These are phyloP conservation scores for Enteromius anoplus DNA, from an alignment of 2,797 vertebrate species.

Conservation along the genomic window DNA sequence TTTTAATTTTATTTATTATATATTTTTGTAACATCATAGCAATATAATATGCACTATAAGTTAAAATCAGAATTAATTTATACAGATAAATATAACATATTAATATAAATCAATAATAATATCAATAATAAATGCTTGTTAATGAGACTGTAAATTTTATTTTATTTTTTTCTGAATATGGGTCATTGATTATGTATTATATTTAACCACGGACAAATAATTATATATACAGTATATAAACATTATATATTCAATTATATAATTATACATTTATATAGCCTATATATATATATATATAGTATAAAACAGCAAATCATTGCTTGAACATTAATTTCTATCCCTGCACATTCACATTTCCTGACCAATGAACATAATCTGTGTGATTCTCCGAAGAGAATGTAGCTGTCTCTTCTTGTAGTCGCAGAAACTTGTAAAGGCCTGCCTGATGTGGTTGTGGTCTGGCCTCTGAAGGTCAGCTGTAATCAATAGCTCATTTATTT, in stretches of 20 bases:
- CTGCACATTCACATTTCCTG: neutral
- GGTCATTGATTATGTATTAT: neutral
- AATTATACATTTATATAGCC: too few relatives aligned
- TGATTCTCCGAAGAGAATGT: neutral
- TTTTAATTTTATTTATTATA: neutral
- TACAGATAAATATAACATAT: neutral
- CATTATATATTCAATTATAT: too few relatives aligned
- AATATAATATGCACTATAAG: neutral
- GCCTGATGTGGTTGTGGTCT: conserved; percentile 24
- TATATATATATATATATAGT: neutral
- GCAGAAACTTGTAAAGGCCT: neutral
- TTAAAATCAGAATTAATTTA: neutral
- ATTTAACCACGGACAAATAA: neutral
- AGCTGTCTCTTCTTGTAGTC: neutral
- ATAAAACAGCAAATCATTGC: neutral
- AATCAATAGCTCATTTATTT: conserved; percentile 51
- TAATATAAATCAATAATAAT: neutral
- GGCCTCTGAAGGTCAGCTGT: conserved; percentile 44
- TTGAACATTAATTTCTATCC: neutral
- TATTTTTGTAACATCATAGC: neutral
- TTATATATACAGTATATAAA: too few relatives aligned
- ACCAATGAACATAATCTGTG: neutral
- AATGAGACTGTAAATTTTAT: neutral
- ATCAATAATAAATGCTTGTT: neutral
- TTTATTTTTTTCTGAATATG: neutral